Evolutionary conservation across 1,140 invertebrate genomes (phyloP).

Genomic region (Pseudachorutes palmiensis): DNA sequence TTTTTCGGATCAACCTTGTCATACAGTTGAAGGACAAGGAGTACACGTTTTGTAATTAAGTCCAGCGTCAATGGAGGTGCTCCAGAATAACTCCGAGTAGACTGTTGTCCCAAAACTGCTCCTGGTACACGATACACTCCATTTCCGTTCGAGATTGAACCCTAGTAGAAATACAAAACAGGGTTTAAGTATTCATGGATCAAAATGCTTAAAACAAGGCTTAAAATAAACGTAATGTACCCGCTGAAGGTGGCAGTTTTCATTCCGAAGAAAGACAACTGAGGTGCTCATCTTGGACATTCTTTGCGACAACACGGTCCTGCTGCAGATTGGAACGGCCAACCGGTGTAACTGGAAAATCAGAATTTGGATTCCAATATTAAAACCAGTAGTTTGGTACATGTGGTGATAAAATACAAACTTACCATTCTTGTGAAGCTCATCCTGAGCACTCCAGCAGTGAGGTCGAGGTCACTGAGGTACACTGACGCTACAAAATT

Average conservation of each 20-base stretch:
- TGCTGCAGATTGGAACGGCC: background rate
- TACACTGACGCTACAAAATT: too few relatives aligned
- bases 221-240: too few relatives aligned
- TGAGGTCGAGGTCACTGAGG: background rate
- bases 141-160: background rate
- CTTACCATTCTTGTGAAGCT: background rate
- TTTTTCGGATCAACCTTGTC: conserved; percentile 90
- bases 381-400: conserved; percentile 15
- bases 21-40: conserved; percentile 88
- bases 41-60: conserved; percentile 73
- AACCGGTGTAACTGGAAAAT: background rate
- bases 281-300: background rate
- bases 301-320: background rate
- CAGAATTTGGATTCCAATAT: background rate
- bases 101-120: conserved; percentile 44
- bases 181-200: too few relatives aligned
- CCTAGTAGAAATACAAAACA: background rate
- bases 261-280: background rate
- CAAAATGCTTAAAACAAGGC: too few relatives aligned
- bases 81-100: conserved; percentile 59
- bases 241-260: too few relatives aligned
- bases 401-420: conserved; percentile 43
- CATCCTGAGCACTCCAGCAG: background rate
- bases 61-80: conserved; percentile 66
- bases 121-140: background rate